phyloP scores from a whole-genome alignment of 2,888 invertebrate genomes.

The Loripinus fragilis region DNA sequence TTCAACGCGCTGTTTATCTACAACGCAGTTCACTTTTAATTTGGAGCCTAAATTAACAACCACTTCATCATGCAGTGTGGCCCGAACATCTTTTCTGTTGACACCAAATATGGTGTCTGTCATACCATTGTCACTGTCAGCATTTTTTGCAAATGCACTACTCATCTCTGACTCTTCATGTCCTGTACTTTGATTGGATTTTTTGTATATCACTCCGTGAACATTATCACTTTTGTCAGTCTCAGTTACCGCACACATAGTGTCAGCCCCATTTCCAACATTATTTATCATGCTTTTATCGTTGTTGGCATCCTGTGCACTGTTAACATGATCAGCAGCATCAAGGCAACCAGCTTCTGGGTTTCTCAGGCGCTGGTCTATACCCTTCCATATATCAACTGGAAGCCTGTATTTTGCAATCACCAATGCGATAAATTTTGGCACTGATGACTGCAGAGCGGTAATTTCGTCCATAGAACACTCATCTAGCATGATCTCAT shows the following conservation, averaged over 20 bases:
- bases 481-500: not conserved
- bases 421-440: constrained; percentile 24
- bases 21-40: not conserved
- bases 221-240: not conserved
- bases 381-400: constrained; percentile 25
- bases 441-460: not conserved
- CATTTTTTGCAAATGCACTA: no score
- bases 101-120: not conserved
- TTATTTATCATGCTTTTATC: not conserved
- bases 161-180: not conserved
- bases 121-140: no score
- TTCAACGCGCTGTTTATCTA: not conserved
- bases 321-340: not conserved
- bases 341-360: not conserved
- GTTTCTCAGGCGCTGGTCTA: constrained; percentile 21
- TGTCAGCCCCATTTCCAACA: not conserved
- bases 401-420: constrained; percentile 36
- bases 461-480: not conserved
- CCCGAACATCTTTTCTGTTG: not conserved
- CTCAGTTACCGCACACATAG: not conserved
- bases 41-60: not conserved
- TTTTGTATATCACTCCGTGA: not conserved
- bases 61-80: not conserved
- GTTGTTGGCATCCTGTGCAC: not conserved
- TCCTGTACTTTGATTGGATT: not conserved